Conservation (phyloP, 2,797 vertebrate genomes). For the Tragopan temminckii region DNA sequence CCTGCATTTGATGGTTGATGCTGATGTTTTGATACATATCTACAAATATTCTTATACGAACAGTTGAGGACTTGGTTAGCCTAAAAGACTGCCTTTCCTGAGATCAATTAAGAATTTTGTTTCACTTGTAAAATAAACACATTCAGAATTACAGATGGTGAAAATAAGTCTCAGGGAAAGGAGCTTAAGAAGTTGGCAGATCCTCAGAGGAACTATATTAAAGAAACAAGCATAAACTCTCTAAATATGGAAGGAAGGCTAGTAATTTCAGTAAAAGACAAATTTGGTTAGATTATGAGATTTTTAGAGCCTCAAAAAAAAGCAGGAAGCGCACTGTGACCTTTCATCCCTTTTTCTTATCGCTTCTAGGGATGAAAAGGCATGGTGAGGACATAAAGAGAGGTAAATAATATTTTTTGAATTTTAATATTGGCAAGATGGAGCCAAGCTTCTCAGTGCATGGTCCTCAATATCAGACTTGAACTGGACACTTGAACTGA, state of each 20-base stretch:
- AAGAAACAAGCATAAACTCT: conserved; percentile 4
- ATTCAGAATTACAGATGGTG: conserved; percentile 2
- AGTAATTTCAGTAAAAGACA: conserved; percentile 3
- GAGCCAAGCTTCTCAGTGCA: neutral
- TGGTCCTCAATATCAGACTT: neutral
- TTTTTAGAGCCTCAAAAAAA: conserved; percentile 7
- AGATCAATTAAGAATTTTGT: conserved; percentile 30
- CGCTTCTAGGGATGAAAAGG: neutral
- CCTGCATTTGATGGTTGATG: conserved; percentile 41
- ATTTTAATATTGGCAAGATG: neutral
- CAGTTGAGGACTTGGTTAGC: conserved; percentile 13
- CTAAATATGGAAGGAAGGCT: neutral
- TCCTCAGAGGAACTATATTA: neutral
- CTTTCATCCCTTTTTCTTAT: neutral
- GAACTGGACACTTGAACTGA: neutral
- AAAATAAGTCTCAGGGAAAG: conserved; percentile 25
- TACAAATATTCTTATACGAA: neutral
- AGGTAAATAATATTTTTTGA: neutral
- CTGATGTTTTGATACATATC: conserved; percentile 43
- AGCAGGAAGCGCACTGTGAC: neutral
- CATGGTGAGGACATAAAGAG: neutral
- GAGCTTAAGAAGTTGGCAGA: conserved; percentile 6
- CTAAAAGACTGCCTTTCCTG: conserved; percentile 2
- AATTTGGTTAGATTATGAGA: neutral
- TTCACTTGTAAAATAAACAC: conserved; percentile 45